These are phyloP conservation scores for Burhinus bistriatus DNA, from an alignment of 2,113 vertebrate genomes.

Conservation along the genomic window DNA sequence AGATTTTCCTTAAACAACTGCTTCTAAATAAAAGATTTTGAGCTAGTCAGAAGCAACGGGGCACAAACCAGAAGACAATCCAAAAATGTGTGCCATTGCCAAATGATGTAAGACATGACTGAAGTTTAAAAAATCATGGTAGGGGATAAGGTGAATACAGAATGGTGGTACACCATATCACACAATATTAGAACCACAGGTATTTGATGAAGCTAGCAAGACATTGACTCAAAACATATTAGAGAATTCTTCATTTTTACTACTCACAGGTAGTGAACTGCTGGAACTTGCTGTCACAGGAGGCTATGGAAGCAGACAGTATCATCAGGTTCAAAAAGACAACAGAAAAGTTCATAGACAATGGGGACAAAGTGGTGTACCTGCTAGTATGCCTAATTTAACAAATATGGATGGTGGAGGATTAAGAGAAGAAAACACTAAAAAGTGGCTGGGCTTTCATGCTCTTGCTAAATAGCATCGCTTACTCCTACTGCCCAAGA, in stretches of 20 bases:
- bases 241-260: neutral
- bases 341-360: neutral
- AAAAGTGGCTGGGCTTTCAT: neutral
- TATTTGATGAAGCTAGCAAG: neutral
- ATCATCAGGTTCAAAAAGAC: neutral
- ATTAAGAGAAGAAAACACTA: neutral
- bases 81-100: neutral
- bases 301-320: neutral
- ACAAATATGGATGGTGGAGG: neutral
- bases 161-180: neutral
- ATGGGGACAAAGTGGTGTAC: neutral
- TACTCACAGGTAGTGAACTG: neutral
- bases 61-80: neutral
- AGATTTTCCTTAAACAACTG: neutral
- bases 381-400: neutral
- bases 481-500: neutral
- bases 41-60: neutral
- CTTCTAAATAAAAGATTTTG: neutral
- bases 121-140: neutral
- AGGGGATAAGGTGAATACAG: neutral
- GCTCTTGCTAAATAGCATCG: neutral
- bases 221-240: neutral
- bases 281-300: neutral
- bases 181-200: neutral
- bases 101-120: neutral